Base-by-base conservation (phyloP, 2,113 vertebrate genomes). In the Cygnus atratus region DNA sequence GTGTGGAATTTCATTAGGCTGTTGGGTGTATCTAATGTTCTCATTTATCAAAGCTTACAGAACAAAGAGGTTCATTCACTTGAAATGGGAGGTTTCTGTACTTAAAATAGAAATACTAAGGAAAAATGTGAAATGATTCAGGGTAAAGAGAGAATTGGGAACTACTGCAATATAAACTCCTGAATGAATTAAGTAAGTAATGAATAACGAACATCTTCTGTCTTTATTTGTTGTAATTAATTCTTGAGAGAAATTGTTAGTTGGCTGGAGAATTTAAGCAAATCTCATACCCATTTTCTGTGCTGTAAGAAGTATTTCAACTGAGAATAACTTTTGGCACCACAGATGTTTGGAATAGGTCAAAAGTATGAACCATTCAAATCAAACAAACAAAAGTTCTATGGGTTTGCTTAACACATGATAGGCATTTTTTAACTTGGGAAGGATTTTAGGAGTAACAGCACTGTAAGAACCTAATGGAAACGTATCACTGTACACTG, bases 41-140 rank as follows among this genome's bases (percentile, higher is more conserved):
- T 97, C 86, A 95, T 97, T 97, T 94, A 96, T 96, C 95, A 94
- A 94, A 85, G 54, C 84, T 83, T 90, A 65, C 19, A 93, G 86
- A 96, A 88, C 50, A 87, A 93, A 65, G 84, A 68, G 18, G 22
- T 57, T 43, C 3, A 3, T 41, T 93, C 75, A 84, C 48, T 67
- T 75, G 79, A 90, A 94, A 82, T 89, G 37, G 46, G 54, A 74
- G 16, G 6, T 72, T 75, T 68, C 63, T 84, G 41, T 57, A 55
- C 58, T 93, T 96, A 70, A 87, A 94, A 86, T 82, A 80, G 72
- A 93, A 90, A 81, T 86, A 19, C 25, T 37, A 24, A 68, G 13
- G 10, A 80, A 84, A 84, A 41, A 68, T 14, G 2, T 31, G 37
- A 87, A 89, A 58, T 58, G 10, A 63, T 93, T 35, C 37, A 74